phyloP scores from a whole-genome alignment of 92 coral and sea anemone genomes.

The Palythoa caribaeorum region DNA sequence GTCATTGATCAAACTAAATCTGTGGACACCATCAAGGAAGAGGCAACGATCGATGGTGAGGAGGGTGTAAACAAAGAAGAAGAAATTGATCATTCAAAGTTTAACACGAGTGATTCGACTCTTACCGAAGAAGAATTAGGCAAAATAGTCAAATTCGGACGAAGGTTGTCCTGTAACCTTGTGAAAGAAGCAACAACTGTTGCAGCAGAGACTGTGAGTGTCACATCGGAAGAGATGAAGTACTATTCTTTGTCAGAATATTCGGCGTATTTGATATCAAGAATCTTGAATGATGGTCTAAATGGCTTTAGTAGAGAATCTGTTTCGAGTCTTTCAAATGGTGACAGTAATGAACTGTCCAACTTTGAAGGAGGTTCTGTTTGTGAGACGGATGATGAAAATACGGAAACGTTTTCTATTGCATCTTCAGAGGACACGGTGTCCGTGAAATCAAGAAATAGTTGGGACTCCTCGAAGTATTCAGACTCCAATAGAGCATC shows the following conservation, averaged over 20 bases:
- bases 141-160: conserved; percentile 69
- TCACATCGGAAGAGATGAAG: conserved; percentile 2
- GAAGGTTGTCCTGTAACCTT: conserved; percentile 70
- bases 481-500: conserved; percentile 61
- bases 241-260: conserved; percentile 77
- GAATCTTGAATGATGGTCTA: conserved; percentile 67
- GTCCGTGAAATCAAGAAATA: conserved; percentile 44
- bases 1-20: conserved; percentile 51
- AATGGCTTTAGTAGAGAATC: conserved; percentile 69
- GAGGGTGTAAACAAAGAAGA: conserved; percentile 65
- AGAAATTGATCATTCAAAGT: conserved; percentile 16
- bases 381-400: conserved; percentile 28
- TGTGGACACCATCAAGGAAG: conserved; percentile 70
- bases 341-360: conserved; percentile 6
- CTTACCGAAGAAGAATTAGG: conserved; percentile 63
- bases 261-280: conserved; percentile 75
- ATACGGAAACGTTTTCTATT: conserved; percentile 19
- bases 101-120: conserved; percentile 44
- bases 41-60: conserved; percentile 78
- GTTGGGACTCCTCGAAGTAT: conserved; percentile 26
- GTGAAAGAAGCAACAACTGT: conserved; percentile 65
- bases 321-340: conserved; percentile 3
- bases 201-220: conserved; percentile 47
- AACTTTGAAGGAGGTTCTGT: not conserved
- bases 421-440: conserved; percentile 27